Evolutionary conservation across 2,797 vertebrate species (phyloP).

Genomic region (Smutsia gigantea): DNA sequence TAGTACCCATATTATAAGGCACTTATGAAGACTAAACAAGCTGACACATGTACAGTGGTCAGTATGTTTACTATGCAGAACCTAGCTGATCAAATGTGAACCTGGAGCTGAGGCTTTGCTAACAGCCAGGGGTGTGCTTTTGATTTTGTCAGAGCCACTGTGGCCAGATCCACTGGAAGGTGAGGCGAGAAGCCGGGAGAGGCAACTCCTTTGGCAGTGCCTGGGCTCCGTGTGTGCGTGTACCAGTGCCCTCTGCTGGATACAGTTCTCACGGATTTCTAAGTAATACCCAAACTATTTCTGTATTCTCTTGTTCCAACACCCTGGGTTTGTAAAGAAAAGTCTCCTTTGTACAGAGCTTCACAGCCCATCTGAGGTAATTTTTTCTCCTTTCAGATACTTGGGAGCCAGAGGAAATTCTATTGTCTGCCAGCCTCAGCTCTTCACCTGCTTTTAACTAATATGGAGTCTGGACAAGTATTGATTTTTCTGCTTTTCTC

Average conservation of each 20-base stretch:
- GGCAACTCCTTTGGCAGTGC: neutral
- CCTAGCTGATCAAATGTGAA: neutral
- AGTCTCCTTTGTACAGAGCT: constrained; percentile 1
- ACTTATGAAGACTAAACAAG: neutral
- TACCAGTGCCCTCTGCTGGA: constrained; percentile 80
- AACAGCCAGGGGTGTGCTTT: neutral
- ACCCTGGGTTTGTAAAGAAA: neutral
- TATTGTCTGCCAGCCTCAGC: constrained; percentile 76
- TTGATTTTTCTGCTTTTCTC: constrained; percentile 87
- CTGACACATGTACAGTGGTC: neutral
- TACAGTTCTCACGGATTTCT: neutral
- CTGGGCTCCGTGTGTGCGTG: neutral
- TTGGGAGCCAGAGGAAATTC: constrained; percentile 64
- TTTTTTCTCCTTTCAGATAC: neutral
- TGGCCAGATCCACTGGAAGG: neutral
- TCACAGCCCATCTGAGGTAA: constrained; percentile 17
- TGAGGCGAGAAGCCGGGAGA: neutral
- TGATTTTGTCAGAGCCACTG: neutral
- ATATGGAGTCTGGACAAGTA: constrained; percentile 81
- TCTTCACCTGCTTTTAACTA: constrained; percentile 78
- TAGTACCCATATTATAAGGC: neutral
- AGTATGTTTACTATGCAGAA: neutral
- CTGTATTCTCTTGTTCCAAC: neutral
- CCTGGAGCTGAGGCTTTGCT: neutral
- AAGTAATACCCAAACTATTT: neutral